Percentiles rank a stretch among this genome's conserved stretches.
Evolutionary conservation across 2,797 vertebrate species (phyloP).

Genomic region (Gallinago solitaria): DNA sequence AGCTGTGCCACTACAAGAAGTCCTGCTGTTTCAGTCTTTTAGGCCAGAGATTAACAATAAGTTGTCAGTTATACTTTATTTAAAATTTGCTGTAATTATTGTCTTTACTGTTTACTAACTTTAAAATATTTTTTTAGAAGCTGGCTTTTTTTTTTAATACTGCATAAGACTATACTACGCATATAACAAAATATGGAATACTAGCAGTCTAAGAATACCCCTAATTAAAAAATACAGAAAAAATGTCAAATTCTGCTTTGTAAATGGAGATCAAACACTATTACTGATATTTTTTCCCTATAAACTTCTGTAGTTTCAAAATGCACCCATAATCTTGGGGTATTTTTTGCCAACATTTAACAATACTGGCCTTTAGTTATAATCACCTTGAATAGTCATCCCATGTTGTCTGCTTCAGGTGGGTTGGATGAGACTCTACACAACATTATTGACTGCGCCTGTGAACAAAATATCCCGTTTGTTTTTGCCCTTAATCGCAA

Average conservation of each 20-base stretch:
- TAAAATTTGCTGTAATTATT: not conserved
- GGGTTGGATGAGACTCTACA: slow-evolving; percentile 95
- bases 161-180: not conserved
- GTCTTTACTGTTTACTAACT: not conserved
- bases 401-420: slow-evolving; percentile 75
- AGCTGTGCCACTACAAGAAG: not conserved
- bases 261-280: rapidly evolving
- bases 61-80: not conserved
- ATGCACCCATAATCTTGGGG: not conserved
- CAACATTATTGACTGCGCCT: slow-evolving; percentile 90
- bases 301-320: not conserved
- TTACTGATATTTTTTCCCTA: not conserved
- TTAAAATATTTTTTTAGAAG: not conserved
- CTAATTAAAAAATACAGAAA: not conserved
- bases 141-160: not conserved
- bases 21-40: not conserved
- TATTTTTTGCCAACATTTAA: not conserved
- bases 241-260: not conserved
- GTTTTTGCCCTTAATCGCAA: slow-evolving; percentile 96
- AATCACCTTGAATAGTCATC: not conserved
- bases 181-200: not conserved
- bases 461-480: slow-evolving; percentile 91
- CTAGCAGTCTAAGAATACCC: not conserved
- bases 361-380: not conserved
- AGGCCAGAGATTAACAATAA: not conserved